A percentile compares a stretch with the other conserved stretches of the same genome.
phyloP scores from a whole-genome alignment of 2,113 vertebrate genomes.

The Dissostichus mawsoni region DNA sequence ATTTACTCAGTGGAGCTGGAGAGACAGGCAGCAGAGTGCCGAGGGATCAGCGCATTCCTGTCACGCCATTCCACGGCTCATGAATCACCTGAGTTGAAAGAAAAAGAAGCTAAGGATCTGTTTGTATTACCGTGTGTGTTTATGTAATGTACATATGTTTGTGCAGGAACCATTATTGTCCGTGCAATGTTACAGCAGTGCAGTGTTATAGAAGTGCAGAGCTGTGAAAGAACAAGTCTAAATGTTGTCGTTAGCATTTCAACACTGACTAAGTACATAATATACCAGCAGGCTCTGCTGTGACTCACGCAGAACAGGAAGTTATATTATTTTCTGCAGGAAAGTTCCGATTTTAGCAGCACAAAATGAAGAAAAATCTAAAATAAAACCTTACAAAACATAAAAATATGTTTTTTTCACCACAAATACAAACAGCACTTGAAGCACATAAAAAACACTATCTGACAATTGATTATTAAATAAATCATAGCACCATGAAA shows the following conservation, averaged over 20 bases:
- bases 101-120: constrained; percentile 49
- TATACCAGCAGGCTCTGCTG: neutral
- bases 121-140: constrained; percentile 33
- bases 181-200: neutral
- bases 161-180: constrained; percentile 32
- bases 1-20: constrained; percentile 59
- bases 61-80: constrained; percentile 67
- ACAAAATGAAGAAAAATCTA: neutral
- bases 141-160: constrained; percentile 35
- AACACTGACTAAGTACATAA: constrained; percentile 1
- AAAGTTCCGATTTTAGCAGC: neutral
- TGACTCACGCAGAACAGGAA: constrained; percentile 2
- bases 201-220: neutral
- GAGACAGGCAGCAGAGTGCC: constrained; percentile 50
- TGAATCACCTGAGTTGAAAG: constrained; percentile 63
- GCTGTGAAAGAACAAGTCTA: constrained; percentile 33
- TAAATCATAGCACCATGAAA: too few relatives aligned
- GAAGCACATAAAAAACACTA: neutral
- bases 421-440: neutral
- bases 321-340: constrained; percentile 3
- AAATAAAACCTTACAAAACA: neutral
- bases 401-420: too few relatives aligned
- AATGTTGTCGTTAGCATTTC: constrained; percentile 25
- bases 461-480: too few relatives aligned
- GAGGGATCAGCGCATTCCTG: constrained; percentile 76